Base-by-base conservation (phyloP, 2,113 vertebrate species). In the Leptocoma aspasia region DNA sequence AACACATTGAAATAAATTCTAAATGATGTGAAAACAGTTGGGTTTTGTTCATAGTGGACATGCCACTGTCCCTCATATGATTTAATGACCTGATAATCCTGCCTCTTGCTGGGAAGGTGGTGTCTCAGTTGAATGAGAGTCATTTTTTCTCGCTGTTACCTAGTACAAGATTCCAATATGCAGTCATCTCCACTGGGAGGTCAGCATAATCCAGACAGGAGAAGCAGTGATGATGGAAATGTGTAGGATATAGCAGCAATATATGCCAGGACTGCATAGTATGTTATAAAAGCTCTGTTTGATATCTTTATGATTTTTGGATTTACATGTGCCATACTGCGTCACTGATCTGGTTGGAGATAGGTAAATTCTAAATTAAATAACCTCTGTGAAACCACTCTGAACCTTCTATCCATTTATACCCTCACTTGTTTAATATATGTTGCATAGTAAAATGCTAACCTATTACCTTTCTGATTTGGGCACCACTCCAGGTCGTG, bases 281-380 rank as follows among this genome's bases (percentile, higher is more conserved):
- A 82, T 23, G 42, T 86, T 69, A 49, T 61, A 85, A 92, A 76
- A 75, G 39, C 42, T 41, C 41, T 76, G n/a, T 71, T 89, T 92
- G 73, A 64, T 89, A 82, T 44, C 59, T 94, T 89, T 65, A 72
- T 94, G 73, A 57, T 76, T 68, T 94, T 94, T 47, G 78, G 68
- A 84, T 79, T 87, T 82, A 84, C 41, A 64, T 3, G 15, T 4
- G 3, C 11, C 63, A 72, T 28, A 42, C 23, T 53, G 41, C 37
- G 44, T 75, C 2, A 4, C 65, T 82, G 87, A 75, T 89, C 68
- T 84, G 56, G 52, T 23, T 86, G 73, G 57, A 87, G 49, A 84
- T 6, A 57, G 6, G 27, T 80, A 93, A 89, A 20, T 66, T 60
- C 44, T 57, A 72, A 86, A 77, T 78, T 47, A 86, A 95, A 94